A percentile compares a stretch with the other conserved stretches of the same genome.
Evolutionary conservation across 2,113 vertebrate genomes (phyloP).

Genomic region (Mystacornis crossleyi): DNA sequence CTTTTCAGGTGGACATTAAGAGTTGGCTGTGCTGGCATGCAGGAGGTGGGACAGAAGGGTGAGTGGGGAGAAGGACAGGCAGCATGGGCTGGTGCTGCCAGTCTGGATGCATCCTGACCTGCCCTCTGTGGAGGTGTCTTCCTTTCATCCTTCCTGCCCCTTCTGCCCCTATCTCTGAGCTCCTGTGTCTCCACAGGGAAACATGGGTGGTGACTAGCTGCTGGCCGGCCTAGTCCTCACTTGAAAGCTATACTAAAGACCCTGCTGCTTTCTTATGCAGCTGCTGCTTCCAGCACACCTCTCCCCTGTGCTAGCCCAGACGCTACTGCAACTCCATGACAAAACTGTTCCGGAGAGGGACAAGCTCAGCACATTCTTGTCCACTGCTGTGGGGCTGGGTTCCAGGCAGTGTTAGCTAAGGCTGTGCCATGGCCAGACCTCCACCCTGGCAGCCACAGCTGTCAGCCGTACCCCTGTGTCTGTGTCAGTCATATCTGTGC

Average conservation of each 20-base stretch:
- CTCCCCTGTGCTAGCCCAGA: neutral
- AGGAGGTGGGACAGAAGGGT: neutral
- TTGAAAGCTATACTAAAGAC: neutral
- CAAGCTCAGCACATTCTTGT: neutral
- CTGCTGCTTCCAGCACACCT: neutral
- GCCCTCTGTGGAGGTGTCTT: rapidly evolving
- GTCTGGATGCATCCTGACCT: neutral
- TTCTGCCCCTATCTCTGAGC: neutral
- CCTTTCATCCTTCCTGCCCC: neutral
- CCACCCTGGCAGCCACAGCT: neutral
- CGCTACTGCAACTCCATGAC: rapidly evolving
- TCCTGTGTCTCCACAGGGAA: neutral
- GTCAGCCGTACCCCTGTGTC: rapidly evolving
- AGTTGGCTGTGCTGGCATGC: neutral
- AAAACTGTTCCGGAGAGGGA: rapidly evolving
- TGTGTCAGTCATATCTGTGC: neutral
- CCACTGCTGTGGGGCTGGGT: neutral
- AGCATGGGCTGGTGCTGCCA: neutral
- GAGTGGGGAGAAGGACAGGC: neutral
- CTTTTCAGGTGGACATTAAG: neutral
- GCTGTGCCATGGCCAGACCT: neutral
- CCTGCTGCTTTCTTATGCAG: neutral
- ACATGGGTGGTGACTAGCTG: neutral
- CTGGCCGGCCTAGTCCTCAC: rapidly evolving
- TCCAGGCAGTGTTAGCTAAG: neutral